A percentile compares a stretch with the other conserved stretches of the same genome.
These are phyloP conservation scores for Drosophila cognata DNA, from an alignment of 2,888 invertebrate species.

Conservation along the genomic window DNA sequence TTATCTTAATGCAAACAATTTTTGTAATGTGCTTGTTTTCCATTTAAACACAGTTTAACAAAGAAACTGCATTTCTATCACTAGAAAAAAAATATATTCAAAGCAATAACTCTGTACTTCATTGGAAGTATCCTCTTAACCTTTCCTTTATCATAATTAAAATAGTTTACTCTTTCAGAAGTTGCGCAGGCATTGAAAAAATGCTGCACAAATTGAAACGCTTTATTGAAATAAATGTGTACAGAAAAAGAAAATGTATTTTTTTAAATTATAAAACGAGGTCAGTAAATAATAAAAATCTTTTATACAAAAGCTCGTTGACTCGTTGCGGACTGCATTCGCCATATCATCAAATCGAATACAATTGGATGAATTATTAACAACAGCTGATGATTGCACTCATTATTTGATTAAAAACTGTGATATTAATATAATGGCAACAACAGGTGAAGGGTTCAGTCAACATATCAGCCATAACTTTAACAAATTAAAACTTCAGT, in stretches of 20 bases:
- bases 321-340: not conserved
- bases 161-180: not conserved
- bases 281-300: not conserved
- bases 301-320: not conserved
- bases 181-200: not conserved
- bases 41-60: not conserved
- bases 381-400: slow-evolving; percentile 3
- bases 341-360: not conserved
- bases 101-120: not conserved
- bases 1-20: not conserved
- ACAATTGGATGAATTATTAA: slow-evolving; percentile 3
- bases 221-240: not conserved
- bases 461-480: slow-evolving; percentile 5
- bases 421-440: not conserved
- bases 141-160: not conserved
- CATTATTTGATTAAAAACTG: slow-evolving; percentile 12
- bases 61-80: not conserved
- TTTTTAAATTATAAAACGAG: not conserved
- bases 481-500: slow-evolving; percentile 9
- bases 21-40: not conserved
- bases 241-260: not conserved
- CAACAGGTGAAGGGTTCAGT: slow-evolving; percentile 6
- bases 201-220: not conserved
- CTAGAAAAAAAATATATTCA: not conserved
- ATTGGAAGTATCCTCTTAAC: not conserved